phyloP scores from a whole-genome alignment of 2,113 vertebrate species.

The Cephalopholis sonnerati region DNA sequence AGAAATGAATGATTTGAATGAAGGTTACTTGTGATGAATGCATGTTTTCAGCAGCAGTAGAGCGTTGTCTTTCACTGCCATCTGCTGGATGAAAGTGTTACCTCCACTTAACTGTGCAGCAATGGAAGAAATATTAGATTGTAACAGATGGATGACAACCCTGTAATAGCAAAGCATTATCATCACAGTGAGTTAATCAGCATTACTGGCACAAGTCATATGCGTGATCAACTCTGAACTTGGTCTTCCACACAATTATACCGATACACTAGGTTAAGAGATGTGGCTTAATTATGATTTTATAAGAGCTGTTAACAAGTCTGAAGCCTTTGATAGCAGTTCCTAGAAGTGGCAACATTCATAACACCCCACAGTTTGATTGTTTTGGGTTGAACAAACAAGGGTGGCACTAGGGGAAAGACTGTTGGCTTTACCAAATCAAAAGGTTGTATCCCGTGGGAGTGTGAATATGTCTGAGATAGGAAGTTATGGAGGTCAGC shows the following conservation, averaged over 20 bases:
- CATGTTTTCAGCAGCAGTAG: not conserved
- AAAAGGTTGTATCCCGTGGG: not conserved
- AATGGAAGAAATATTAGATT: not conserved
- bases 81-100: conserved; percentile 75
- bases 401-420: not conserved
- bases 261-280: not conserved
- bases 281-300: not conserved
- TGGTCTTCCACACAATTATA: not conserved
- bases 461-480: not conserved
- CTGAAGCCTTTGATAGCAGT: not conserved
- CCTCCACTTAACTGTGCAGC: not conserved
- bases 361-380: not conserved
- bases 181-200: not conserved
- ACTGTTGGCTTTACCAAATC: not conserved
- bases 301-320: not conserved
- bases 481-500: not conserved
- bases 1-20: conserved; percentile 36
- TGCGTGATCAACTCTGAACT: not conserved
- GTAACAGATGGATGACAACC: not conserved
- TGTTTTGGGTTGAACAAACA: not conserved
- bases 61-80: conserved; percentile 71
- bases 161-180: not conserved
- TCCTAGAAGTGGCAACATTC: not conserved
- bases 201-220: not conserved
- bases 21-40: not conserved